Percentiles rank a stretch among this genome's conserved stretches.
These are phyloP conservation scores for Dufourea novaeangliae DNA, from an alignment of 1,140 invertebrate species.

Conservation along the genomic window DNA sequence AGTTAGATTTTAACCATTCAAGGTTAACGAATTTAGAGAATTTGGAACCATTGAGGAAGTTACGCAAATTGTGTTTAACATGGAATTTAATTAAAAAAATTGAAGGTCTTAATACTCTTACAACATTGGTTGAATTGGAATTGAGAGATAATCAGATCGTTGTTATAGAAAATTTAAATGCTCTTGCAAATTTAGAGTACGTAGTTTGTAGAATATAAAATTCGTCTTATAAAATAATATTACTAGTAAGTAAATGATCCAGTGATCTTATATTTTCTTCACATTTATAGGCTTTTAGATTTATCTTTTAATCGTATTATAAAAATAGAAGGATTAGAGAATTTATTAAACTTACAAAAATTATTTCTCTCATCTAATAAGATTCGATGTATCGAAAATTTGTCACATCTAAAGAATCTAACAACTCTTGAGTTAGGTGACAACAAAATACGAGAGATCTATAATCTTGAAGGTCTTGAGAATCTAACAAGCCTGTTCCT, in stretches of 20 bases:
- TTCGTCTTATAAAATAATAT: constrained; percentile 11
- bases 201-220: constrained; percentile 68
- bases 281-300: constrained; percentile 90
- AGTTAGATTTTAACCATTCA: constrained; percentile 94
- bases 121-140: constrained; percentile 92
- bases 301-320: constrained; percentile 98
- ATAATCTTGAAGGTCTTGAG: constrained; percentile 90
- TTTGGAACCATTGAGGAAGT: constrained; percentile 87
- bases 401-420: constrained; percentile 90
- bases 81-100: constrained; percentile 98
- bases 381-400: constrained; percentile 95
- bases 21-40: constrained; percentile 91
- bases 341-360: constrained; percentile 91
- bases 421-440: constrained; percentile 96
- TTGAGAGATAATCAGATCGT: constrained; percentile 98
- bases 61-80: constrained; percentile 92
- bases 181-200: constrained; percentile 94
- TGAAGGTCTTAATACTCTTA: constrained; percentile 90
- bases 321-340: constrained; percentile 93
- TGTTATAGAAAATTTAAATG: constrained; percentile 93
- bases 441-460: constrained; percentile 94
- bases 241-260: neutral
- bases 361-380: constrained; percentile 97
- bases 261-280: neutral
- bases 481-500: constrained; percentile 91